A percentile compares a stretch with the other conserved stretches of the same genome.
Evolutionary conservation across 2,888 invertebrate species (phyloP).

Genomic region (Drepana falcataria): DNA sequence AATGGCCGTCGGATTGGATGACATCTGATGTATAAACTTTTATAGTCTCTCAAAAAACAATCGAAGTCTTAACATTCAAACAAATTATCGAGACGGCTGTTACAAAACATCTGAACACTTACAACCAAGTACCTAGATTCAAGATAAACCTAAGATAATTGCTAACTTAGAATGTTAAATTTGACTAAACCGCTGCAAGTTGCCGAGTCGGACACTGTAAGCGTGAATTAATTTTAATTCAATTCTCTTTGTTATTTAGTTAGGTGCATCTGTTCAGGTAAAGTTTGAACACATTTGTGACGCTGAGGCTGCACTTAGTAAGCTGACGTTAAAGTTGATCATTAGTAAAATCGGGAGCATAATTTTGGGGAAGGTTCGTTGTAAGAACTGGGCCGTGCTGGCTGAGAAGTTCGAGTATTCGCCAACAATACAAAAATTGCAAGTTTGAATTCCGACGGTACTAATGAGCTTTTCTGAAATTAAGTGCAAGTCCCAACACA

Average conservation of each 20-base stretch:
- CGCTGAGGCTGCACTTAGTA: background rate
- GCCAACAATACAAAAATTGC: no score
- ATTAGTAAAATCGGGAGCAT: background rate
- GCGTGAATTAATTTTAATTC: slow-evolving; percentile 41
- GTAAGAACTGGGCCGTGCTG: no score
- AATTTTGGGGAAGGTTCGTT: background rate
- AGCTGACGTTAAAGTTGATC: background rate
- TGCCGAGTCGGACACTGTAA: slow-evolving; percentile 28
- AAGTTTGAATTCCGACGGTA: no score
- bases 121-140: background rate
- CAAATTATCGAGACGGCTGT: no score
- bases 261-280: slow-evolving; percentile 20
- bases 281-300: slow-evolving; percentile 20
- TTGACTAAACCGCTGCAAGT: slow-evolving; percentile 22
- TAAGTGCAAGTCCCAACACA: no score
- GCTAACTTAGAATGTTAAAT: slow-evolving; percentile 14
- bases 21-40: no score
- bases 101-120: no score
- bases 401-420: no score
- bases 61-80: no score
- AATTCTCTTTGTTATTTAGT: slow-evolving; percentile 26
- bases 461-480: no score
- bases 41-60: no score
- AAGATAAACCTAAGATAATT: background rate
- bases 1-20: no score